Conservation (phyloP, 2,888 invertebrate species). For the Drosophila prolongata region DNA sequence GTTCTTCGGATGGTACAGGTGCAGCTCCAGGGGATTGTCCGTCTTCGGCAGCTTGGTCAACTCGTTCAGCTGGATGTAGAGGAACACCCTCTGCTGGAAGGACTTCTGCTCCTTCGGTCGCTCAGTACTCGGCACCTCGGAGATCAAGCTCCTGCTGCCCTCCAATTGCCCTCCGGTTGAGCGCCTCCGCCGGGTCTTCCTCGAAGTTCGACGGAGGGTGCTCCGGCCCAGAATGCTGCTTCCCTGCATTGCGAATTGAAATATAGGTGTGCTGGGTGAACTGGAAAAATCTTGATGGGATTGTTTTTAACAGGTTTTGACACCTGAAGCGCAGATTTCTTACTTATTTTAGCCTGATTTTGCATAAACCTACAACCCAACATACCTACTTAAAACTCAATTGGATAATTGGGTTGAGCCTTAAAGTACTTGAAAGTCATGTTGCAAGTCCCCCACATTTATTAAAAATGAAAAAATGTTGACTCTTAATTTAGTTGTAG, state of each 20-base stretch:
- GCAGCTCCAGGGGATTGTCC: constrained; percentile 63
- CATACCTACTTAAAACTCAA: no score
- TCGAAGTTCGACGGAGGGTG: neutral
- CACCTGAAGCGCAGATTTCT: neutral
- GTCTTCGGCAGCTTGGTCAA: constrained; percentile 52
- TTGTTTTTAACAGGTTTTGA: neutral
- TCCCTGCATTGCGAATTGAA: neutral
- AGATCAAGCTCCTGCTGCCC: neutral
- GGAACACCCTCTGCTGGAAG: constrained; percentile 61
- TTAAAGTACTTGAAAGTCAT: no score
- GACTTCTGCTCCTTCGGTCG: neutral
- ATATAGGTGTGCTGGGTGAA: constrained; percentile 8
- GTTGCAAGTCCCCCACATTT: no score
- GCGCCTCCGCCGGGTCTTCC: neutral
- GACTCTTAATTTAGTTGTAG: no score
- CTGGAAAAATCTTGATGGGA: neutral
- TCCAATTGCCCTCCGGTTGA: neutral
- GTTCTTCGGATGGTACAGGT: constrained; percentile 66
- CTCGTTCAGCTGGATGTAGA: constrained; percentile 71
- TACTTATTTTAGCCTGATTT: no score
- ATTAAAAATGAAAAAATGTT: no score
- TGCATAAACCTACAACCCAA: no score
- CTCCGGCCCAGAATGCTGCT: neutral
- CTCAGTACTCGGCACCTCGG: neutral
- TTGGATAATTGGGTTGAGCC: no score